These are phyloP conservation scores for Pteria penguin DNA, from an alignment of 2,888 invertebrate genomes.

Conservation along the genomic window DNA sequence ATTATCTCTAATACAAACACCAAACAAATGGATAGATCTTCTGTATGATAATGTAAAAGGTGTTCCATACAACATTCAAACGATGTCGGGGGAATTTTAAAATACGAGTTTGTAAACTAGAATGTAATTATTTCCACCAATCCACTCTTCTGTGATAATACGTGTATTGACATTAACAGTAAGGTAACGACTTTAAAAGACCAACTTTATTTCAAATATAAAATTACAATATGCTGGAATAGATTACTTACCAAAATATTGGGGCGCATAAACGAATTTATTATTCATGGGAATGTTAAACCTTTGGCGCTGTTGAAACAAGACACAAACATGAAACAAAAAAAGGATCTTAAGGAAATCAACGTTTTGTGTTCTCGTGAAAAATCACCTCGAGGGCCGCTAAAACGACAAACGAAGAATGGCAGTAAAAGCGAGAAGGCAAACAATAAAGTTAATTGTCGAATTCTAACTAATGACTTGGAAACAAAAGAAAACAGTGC, in stretches of 20 bases:
- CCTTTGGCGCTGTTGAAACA: not conserved
- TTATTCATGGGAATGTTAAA: not conserved
- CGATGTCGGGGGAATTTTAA: not conserved
- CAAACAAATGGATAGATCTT: not conserved
- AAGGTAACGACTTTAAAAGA: not conserved
- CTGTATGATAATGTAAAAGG: not conserved
- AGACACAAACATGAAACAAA: constrained; percentile 2
- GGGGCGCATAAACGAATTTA: not conserved
- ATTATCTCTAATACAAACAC: not conserved
- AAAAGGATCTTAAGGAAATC: not conserved
- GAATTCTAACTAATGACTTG: not conserved
- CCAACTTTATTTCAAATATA: not conserved
- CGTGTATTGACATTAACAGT: no score
- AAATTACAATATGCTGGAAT: not conserved
- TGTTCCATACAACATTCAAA: not conserved
- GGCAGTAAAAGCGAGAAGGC: not conserved
- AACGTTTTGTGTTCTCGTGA: not conserved
- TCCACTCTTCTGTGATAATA: no score
- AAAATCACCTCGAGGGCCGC: not conserved
- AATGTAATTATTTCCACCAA: not conserved
- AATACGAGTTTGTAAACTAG: not conserved
- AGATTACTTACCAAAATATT: not conserved
- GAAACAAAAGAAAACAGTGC: not conserved
- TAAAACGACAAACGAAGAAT: not conserved
- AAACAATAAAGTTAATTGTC: not conserved